Base-by-base conservation (phyloP, 1,140 invertebrate species). In the Philotrypesis tridentata region DNA sequence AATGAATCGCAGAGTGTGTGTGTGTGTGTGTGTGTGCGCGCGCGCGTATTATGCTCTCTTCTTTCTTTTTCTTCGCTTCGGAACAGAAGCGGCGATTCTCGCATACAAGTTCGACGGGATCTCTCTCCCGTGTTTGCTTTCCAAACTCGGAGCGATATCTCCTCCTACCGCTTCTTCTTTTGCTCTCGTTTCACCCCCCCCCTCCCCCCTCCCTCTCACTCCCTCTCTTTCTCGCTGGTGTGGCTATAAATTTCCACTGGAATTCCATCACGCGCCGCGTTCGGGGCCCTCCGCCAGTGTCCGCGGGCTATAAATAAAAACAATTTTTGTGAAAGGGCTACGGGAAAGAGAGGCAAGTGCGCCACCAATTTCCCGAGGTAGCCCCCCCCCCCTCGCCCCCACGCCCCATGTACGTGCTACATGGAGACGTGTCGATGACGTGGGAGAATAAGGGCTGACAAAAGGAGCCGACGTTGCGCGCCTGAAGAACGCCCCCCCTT, bases 1-100 rank as follows among this genome's bases (percentile, higher is more conserved):
- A 84, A 82, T 76, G 70, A 77, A 84, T 85, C 84, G 83, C 33
- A 43, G 77, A 67, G 75, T 21, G 5, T 2, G 3, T n/a, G n/a
- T n/a, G n/a, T n/a, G n/a, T n/a, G n/a, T n/a, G n/a, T n/a, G n/a
- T n/a, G n/a, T n/a, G n/a, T n/a, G n/a, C n/a, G n/a, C n/a, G n/a
- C n/a, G n/a, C n/a, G n/a, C n/a, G n/a, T n/a, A n/a, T n/a, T n/a
- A n/a, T n/a, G n/a, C n/a, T n/a, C n/a, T n/a, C n/a, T 1, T 21
- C 71, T 60, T 25, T 31, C 67, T 79, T 72, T 72, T 74, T 74
- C 55, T 61, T 80, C 71, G 60, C 60, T 12, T 67, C 17, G 33
- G 33, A 37, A 33, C 37, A 17, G 27, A 67, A 12, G 33, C 33
- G 33, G n/a, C n/a, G n/a, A n/a, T n/a, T 29, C 25, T 14, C 6